phyloP scores from a whole-genome alignment of 2,888 invertebrate species.

The Bombylius discolor region DNA sequence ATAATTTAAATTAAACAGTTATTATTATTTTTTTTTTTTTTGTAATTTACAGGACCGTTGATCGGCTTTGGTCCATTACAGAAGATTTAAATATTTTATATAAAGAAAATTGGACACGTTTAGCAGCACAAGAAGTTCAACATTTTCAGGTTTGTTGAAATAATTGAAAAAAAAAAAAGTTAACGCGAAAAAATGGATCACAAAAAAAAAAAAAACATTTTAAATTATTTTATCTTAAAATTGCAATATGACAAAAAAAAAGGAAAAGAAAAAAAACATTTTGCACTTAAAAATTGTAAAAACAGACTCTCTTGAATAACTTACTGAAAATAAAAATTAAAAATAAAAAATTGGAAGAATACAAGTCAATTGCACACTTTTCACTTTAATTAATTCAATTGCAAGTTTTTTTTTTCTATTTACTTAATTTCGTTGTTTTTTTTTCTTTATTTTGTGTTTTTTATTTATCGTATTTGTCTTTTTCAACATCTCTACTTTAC shows the following conservation, averaged over 20 bases:
- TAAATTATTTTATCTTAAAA: no score
- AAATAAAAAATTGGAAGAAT: no score
- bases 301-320: no score
- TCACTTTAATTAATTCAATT: neutral
- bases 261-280: no score
- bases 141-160: slow-evolving; percentile 55
- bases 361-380: no score
- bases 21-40: no score
- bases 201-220: neutral
- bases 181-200: no score
- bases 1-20: no score
- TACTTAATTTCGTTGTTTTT: neutral
- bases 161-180: neutral
- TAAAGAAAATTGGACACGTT: slow-evolving; percentile 80
- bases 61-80: slow-evolving; percentile 73
- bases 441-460: neutral
- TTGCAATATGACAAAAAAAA: neutral
- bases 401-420: neutral
- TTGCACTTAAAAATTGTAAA: no score
- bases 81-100: slow-evolving; percentile 79
- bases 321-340: no score
- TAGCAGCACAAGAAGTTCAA: slow-evolving; percentile 76
- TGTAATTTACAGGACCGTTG: slow-evolving; percentile 46
- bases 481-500: slow-evolving; percentile 9
- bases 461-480: neutral